Evolutionary conservation across 2,888 invertebrate species (phyloP), one percentile per base, ranked within the genome.

Genomic region (Trilocha varians): DNA sequence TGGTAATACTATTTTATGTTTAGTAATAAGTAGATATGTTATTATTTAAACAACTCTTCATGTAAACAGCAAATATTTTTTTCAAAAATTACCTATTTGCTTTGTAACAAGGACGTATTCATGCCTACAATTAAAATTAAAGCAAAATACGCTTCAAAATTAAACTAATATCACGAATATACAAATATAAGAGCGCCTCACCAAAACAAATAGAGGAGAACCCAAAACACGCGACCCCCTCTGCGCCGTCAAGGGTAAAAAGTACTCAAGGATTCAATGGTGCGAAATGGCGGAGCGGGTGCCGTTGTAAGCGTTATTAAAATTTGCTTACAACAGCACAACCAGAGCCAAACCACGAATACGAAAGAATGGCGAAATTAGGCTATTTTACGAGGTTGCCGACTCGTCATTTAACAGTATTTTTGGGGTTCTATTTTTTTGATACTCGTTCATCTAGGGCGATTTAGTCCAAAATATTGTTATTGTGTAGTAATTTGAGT

Each of bases 271-370:
- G 52, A 70, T 68, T 71, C 73, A 74, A 73, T 74, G 74, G 72
- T 55, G 70, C 68, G 66, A 73, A 74, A 70, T 68, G 65, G 59
- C 66, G 49, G 57, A 55, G 59, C 62, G 60, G 60, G 60, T 62
- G 65, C 54, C 68, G 61, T 61, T 63, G 74, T 73, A 71, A 74
- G 75, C 77, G 65, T 75, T 76, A 77, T 77, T 77, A 77, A 77
- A 77, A 76, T 75, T 73, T 75, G 75, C 75, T 71, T 73, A 73
- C 70, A 58, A 59, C 53, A 48, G 70, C 72, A 65, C 62, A 65
- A 64, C 64, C 60, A 68, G 58, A 56, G 64, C 70, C 70, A 65
- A 59, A 59, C 62, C 58, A 57, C 57, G 69, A 68, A 65, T 66
- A 64, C 59, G 66, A 69, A 72, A 71, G 67, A 70, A 71, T 65